These are phyloP conservation scores for Lochmaea capreae DNA, from an alignment of 2,888 invertebrate genomes.

Conservation along the genomic window DNA sequence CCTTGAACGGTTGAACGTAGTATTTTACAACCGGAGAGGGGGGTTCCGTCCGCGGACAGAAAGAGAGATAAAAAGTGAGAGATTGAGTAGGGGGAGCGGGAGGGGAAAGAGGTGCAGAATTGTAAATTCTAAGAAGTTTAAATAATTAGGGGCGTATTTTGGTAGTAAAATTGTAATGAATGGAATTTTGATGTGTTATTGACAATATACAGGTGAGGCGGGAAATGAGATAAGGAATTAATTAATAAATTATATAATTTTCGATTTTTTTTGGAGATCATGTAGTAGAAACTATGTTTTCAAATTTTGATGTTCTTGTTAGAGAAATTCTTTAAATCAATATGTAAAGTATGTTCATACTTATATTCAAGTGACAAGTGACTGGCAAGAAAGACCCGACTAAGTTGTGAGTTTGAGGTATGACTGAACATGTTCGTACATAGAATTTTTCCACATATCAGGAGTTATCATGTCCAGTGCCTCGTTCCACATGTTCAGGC, in stretches of 20 bases:
- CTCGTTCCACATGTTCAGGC: too few species aligned
- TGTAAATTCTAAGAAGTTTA: constrained; percentile 10
- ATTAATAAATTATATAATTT: neutral
- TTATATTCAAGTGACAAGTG: too few species aligned
- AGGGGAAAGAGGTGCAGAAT: neutral
- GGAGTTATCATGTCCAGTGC: too few species aligned
- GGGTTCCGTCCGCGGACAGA: neutral
- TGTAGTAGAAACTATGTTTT: too few species aligned
- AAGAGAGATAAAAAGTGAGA: neutral
- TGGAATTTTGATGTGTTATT: constrained; percentile 6
- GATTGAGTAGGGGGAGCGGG: neutral
- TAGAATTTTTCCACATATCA: too few species aligned
- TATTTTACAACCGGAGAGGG: constrained; percentile 32
- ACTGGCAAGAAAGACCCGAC: too few species aligned
- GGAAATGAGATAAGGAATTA: neutral
- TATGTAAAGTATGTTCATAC: too few species aligned
- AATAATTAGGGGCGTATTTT: constrained; percentile 11
- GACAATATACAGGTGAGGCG: constrained; percentile 8
- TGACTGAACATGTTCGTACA: too few species aligned
- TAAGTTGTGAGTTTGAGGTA: too few species aligned
- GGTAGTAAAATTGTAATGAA: neutral
- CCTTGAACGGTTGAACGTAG: constrained; percentile 40
- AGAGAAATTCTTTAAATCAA: too few species aligned
- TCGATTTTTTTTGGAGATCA: too few species aligned
- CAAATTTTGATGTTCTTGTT: too few species aligned